phyloP scores from a whole-genome alignment of 2,888 invertebrate species.

The Eugnorisma glareosa region DNA sequence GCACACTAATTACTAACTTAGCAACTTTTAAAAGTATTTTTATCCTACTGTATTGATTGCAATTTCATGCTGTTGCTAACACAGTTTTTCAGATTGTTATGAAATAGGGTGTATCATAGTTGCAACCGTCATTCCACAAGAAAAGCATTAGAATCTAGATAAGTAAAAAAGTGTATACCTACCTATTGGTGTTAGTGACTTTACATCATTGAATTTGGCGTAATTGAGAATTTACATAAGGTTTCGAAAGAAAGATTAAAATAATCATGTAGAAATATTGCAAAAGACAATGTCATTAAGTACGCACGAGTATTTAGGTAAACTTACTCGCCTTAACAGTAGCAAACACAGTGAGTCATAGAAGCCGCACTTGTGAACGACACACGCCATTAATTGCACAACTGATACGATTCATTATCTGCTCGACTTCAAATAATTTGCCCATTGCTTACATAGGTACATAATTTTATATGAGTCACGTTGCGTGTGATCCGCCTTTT shows the following conservation, averaged over 20 bases:
- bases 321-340: conserved; percentile 60
- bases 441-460: conserved; percentile 46
- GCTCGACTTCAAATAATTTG: conserved; percentile 67
- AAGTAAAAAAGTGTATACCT: neutral
- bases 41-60: neutral
- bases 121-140: neutral
- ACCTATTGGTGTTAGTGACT: neutral
- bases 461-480: conserved; percentile 43
- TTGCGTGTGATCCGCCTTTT: neutral
- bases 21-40: neutral
- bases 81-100: neutral
- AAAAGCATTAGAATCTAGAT: neutral
- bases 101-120: neutral
- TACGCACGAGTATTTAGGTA: neutral
- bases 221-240: neutral
- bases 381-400: conserved; percentile 73
- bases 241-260: neutral
- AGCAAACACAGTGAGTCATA: conserved; percentile 74
- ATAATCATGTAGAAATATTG: neutral
- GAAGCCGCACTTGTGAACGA: conserved; percentile 66
- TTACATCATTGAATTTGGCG: neutral
- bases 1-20: neutral
- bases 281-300: neutral
- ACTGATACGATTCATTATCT: conserved; percentile 76
- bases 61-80: neutral